Evolutionary conservation across 2,113 vertebrate species (phyloP), one percentile per base, ranked within the genome.

Genomic region (Anthoscopus minutus): DNA sequence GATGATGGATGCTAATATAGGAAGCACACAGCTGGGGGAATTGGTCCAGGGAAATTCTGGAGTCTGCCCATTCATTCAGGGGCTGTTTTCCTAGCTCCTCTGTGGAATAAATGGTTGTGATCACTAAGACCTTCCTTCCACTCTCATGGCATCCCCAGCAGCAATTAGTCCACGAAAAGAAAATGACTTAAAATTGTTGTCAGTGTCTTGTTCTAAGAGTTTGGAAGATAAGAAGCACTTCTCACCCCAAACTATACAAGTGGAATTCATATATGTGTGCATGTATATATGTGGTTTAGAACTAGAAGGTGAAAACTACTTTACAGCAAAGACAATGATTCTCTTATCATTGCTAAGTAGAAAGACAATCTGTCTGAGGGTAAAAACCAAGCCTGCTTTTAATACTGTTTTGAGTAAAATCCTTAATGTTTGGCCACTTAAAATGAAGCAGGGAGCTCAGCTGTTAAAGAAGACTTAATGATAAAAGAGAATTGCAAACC

Each of bases 331-430:
- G 38, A 35, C 53, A 50, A 50, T 0, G 0, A 16, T 11, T 13
- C 53, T 77, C 33, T 21, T 65, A 40, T n/a, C 15, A 47, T 38
- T 66, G 57, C 20, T 25, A 56, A 76, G 15, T 17, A 7, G 24
- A 86, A 92, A 20, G 8, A 47, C 31, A 70, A 21, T 27, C 0
- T 3, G 5, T 14, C 16, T 82, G 45, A 42, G 21, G 30, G 10
- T 56, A 83, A 85, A 90, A 92, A 22, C 0, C 19, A 86, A 54
- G 5, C 38, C 44, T 70, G 6, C 15, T 84, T 88, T 58, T 72
- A 89, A 12, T 64, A 25, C 20, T 86, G 56, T 86, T 83, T 70
- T 37, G 24, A 82, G 38, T 27, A 69, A 90, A 90, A 82, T 64
- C 4, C 35, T 37, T 62, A 13, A 54, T 27, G 11, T 47, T 86